Conservation (phyloP, 2,888 invertebrate species). For the Limnephilus auricula region DNA sequence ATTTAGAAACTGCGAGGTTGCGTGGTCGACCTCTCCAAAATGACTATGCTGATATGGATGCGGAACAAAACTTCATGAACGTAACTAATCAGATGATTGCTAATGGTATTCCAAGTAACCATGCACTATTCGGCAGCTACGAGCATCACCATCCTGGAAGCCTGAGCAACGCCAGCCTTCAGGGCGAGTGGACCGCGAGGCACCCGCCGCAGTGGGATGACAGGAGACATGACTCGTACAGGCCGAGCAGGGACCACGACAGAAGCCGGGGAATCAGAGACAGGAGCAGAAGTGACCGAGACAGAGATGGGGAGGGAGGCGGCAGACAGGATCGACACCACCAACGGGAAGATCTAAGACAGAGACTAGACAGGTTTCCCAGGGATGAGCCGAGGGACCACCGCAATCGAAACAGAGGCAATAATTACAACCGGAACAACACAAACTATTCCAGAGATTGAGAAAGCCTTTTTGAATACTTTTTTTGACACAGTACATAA, state of each 20-base stretch:
- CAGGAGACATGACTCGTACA: conserved; percentile 62
- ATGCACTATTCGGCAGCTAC: conserved; percentile 29
- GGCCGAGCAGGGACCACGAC: conserved; percentile 52
- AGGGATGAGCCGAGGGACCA: conserved; percentile 34
- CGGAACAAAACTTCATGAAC: conserved; percentile 72
- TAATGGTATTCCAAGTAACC: conserved; percentile 33
- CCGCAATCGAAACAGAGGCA: conserved; percentile 32
- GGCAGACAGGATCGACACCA: not conserved
- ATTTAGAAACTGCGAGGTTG: conserved; percentile 45
- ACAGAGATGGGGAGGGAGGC: not conserved
- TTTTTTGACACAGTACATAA: not conserved
- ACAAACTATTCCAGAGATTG: conserved; percentile 52
- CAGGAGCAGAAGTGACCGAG: conserved; percentile 6
- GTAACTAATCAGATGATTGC: conserved; percentile 72
- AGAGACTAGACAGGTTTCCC: conserved; percentile 16
- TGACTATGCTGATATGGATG: conserved; percentile 70
- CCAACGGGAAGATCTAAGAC: conserved; percentile 20
- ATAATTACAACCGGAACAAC: conserved; percentile 28
- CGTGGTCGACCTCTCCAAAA: conserved; percentile 71
- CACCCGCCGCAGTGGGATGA: conserved; percentile 70
- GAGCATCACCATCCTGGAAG: conserved; percentile 37
- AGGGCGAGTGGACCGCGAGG: conserved; percentile 76
- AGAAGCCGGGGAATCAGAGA: conserved; percentile 67
- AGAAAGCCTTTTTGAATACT: not conserved
- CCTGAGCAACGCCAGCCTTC: conserved; percentile 74